Conservation (phyloP, 1,140 invertebrate species). For the Steinernema feltiae region DNA sequence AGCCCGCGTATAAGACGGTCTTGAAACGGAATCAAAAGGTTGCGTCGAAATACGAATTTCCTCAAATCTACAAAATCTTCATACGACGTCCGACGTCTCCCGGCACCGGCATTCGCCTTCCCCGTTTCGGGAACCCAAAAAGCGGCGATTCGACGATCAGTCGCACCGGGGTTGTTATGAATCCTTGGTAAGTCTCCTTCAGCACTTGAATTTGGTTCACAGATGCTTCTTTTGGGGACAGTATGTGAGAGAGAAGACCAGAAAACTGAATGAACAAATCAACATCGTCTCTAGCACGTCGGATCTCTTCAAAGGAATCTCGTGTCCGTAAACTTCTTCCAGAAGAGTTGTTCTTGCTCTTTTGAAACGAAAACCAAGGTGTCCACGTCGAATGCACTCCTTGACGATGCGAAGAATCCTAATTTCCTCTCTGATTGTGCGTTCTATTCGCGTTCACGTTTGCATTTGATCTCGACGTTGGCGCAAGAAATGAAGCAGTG, state of each 20-base stretch:
- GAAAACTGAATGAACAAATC: constrained; percentile 42
- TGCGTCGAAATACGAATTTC: no score
- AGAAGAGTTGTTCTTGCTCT: constrained; percentile 57
- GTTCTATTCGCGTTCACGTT: constrained; percentile 83
- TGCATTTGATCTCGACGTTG: constrained; percentile 87
- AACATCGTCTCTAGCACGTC: constrained; percentile 31
- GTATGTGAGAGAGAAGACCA: constrained; percentile 60
- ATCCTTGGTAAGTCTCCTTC: background rate
- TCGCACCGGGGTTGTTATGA: background rate
- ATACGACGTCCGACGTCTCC: background rate
- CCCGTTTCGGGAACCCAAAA: background rate
- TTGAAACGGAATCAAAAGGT: no score
- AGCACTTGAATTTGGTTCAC: background rate
- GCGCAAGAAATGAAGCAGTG: constrained; percentile 81
- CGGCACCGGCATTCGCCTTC: background rate
- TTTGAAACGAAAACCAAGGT: constrained; percentile 47
- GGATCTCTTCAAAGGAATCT: constrained; percentile 71
- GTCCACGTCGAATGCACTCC: constrained; percentile 25
- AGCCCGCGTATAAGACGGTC: no score
- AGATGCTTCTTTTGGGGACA: constrained; percentile 46
- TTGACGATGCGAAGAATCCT: constrained; percentile 62
- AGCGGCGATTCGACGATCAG: background rate
- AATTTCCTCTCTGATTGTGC: constrained; percentile 80
- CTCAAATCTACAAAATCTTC: no score
- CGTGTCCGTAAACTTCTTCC: constrained; percentile 58